Base-by-base conservation (phyloP, 2,888 invertebrate genomes). In the Acrobasis consociella region DNA sequence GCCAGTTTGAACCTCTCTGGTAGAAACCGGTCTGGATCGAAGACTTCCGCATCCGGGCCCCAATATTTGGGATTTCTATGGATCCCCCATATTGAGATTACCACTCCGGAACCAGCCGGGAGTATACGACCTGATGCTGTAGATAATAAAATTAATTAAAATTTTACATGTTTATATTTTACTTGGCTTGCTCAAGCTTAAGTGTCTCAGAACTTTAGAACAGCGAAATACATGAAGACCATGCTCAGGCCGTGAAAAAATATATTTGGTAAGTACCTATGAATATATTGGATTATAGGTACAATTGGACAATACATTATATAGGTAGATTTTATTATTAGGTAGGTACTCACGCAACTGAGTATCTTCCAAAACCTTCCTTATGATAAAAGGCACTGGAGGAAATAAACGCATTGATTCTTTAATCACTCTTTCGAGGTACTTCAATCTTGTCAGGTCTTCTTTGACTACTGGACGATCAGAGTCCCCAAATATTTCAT, bases 11-110 rank as follows among this genome's bases (percentile, higher is more conserved):
- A 82, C 65, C 91, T 79, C 71, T 95, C 94, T 0, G 94, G 93
- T 50, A 93, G 73, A 75, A 95, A 95, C 62, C 95, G 79, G 68
- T 95, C 94, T 0, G 95, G 95, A 72, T 95, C 93, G 71, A 95
- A 95, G 52, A 85, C 84, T 22, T 94, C 93, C 0, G 94, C 94
- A 62, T 95, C 89, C 0, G 94, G 93, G 69, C 94, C 94, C 93
- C 94, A 95, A 72, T 93, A 90, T 64, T 89, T 85, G 11, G 93
- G 89, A 71, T 94, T 93, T 15, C 93, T 78, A 69, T 95, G 95
- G 8, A 79, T 74, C n/a, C 89, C 89, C 83, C 92, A 90, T 16
- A 93, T 87, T 17, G 87, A 86, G 7, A 93, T 75, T n/a, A 83
- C 92, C 1, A 89, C 80, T 0, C 91, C 88, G 0, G 88, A 87